Conservation (phyloP, 2,797 vertebrate species). For the Trachops cirrhosus region DNA sequence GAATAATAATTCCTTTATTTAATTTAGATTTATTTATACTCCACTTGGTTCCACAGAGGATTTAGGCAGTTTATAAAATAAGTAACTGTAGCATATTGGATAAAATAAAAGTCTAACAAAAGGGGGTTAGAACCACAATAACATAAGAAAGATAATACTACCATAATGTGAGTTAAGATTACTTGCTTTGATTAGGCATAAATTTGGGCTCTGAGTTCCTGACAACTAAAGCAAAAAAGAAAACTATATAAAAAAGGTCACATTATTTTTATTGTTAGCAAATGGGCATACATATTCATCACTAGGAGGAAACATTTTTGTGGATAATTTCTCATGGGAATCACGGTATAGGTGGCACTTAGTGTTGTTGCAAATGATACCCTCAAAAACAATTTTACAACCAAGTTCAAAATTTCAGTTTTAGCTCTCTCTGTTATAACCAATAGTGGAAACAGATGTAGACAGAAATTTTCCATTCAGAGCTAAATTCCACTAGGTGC, state of each 20-base stretch:
- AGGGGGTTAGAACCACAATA: neutral
- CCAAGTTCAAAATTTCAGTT: neutral
- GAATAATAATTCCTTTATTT: neutral
- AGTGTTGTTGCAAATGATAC: neutral
- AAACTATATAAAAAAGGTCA: neutral
- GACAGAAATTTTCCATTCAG: neutral
- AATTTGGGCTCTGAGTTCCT: neutral
- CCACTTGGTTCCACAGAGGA: neutral
- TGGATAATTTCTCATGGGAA: neutral
- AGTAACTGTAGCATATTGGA: neutral
- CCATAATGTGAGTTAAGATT: neutral
- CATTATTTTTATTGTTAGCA: neutral
- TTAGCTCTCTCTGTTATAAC: neutral
- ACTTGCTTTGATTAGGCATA: neutral
- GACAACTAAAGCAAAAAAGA: neutral
- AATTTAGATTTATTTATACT: neutral
- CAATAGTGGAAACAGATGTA: neutral
- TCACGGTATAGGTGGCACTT: neutral
- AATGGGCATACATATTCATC: neutral
- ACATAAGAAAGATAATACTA: neutral
- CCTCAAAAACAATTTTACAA: neutral
- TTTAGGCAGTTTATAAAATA: neutral
- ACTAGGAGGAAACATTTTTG: neutral
- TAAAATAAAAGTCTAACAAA: neutral
- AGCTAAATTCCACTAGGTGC: neutral